These are phyloP conservation scores for Dasypogon diadema DNA, from an alignment of 2,888 invertebrate genomes.

Conservation along the genomic window DNA sequence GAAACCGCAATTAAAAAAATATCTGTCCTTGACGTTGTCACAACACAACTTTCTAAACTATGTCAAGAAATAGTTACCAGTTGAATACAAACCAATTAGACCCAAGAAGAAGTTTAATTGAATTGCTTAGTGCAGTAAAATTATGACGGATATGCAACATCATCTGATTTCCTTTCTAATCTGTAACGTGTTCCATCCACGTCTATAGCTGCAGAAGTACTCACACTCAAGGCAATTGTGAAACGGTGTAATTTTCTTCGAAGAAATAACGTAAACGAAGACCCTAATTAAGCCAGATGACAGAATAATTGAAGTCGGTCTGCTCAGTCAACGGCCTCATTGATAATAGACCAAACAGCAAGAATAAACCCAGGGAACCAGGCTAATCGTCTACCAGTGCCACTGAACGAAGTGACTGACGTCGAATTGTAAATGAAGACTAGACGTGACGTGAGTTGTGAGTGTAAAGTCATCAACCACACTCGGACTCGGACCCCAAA, in stretches of 20 bases:
- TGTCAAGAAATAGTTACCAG: not conserved
- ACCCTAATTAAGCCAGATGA: constrained; percentile 44
- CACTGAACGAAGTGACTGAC: constrained; percentile 2
- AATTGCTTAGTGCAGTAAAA: constrained; percentile 25
- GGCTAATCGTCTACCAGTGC: constrained; percentile 36
- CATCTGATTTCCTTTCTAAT: constrained; percentile 11
- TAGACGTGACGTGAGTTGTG: not conserved
- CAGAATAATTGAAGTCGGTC: constrained; percentile 45
- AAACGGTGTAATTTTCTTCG: constrained; percentile 23
- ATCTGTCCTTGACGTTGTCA: not conserved
- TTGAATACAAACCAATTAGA: constrained; percentile 25
- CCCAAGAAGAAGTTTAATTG: constrained; percentile 26
- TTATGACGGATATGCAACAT: constrained; percentile 29
- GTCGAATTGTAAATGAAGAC: not conserved
- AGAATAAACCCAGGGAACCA: constrained; percentile 6
- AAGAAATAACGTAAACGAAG: constrained; percentile 40
- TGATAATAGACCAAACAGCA: not conserved
- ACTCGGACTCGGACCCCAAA: not conserved
- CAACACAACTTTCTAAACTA: not conserved
- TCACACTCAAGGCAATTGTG: not conserved
- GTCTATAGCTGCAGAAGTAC: not conserved
- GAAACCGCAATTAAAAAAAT: no score
- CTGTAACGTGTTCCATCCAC: not conserved
- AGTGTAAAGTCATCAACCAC: constrained; percentile 18
- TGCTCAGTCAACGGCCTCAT: constrained; percentile 39